Conservation (phyloP, 1,140 invertebrate species). For the Magallana gigas region DNA sequence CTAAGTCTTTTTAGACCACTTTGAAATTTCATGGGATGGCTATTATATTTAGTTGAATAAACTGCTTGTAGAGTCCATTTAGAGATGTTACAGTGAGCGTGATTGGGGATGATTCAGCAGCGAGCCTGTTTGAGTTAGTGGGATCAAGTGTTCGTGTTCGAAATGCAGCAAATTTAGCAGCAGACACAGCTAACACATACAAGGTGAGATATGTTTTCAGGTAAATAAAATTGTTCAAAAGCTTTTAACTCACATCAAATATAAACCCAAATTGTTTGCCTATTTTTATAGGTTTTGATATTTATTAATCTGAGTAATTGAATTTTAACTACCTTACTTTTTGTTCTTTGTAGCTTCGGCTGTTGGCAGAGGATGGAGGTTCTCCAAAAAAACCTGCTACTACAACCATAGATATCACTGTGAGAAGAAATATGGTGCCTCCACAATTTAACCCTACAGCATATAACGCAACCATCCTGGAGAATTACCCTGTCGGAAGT, state of each 20-base stretch:
- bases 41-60: too few species aligned
- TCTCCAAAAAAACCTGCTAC: slow-evolving; percentile 56
- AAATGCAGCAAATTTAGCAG: slow-evolving; percentile 53
- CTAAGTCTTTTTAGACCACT: too few species aligned
- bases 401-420: slow-evolving; percentile 62
- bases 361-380: slow-evolving; percentile 65
- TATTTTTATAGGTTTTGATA: too few species aligned
- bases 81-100: slow-evolving; percentile 52
- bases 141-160: slow-evolving; percentile 54
- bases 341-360: slow-evolving; percentile 56
- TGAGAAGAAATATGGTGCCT: slow-evolving; percentile 73
- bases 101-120: slow-evolving; percentile 53
- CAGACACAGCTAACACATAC: slow-evolving; percentile 53
- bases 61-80: slow-evolving; percentile 62
- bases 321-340: too few species aligned
- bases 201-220: slow-evolving; percentile 31
- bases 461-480: slow-evolving; percentile 53
- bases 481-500: slow-evolving; percentile 48
- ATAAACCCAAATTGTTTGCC: too few species aligned
- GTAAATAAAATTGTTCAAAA: too few species aligned
- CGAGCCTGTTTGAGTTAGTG: slow-evolving; percentile 38
- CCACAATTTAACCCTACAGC: slow-evolving; percentile 85
- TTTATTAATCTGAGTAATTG: too few species aligned
- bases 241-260: too few species aligned
- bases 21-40: too few species aligned